Evolutionary conservation across 1,140 invertebrate genomes (phyloP), one percentile per base, ranked within the genome.

Genomic region (Eumeta japonica): DNA sequence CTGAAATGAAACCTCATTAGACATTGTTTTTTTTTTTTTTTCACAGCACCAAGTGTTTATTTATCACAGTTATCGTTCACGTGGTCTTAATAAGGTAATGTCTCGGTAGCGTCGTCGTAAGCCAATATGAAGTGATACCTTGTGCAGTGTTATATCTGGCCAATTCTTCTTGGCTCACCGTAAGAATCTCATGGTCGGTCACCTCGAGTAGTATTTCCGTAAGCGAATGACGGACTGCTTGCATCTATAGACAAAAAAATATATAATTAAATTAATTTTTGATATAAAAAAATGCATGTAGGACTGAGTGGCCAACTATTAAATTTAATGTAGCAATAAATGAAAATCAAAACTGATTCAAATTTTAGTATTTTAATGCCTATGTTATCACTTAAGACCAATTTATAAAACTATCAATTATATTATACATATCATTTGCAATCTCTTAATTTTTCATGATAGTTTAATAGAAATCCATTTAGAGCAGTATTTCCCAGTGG

Each of bases 121-220:
- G 57, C 53, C 61, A 55, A 66, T 62, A 55, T 62, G 54, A 11
- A 57, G 58, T 53, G 52, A 62, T 77, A 77, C 75, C 75, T 77
- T 77, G 75, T 56, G 61, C 59, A 42, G 70, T 54, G 60, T 50
- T 75, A 74, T 72, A 74, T 55, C 75, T 55, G 57, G 60, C 63
- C 57, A 73, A 60, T 57, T 77, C 75, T 73, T 94, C 90, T 65
- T 84, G 81, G 66, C 88, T 90, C 51, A 94, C 81, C 46, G 77
- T 75, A 48, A 82, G 65, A 59, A 97, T 93, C 81, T 94, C 89
- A 65, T 88, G 83, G 57, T 88, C 91, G 10, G 94, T 97, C 48
- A 95, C 93, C 58, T 95, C 91, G 38, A 97, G 78, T 34, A 97
- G 80, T 52, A 97, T 88, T 79, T 96, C 90, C 28, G 93, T 97